These are phyloP conservation scores for Chirona hameri DNA, from an alignment of 2,888 invertebrate genomes.

Conservation along the genomic window DNA sequence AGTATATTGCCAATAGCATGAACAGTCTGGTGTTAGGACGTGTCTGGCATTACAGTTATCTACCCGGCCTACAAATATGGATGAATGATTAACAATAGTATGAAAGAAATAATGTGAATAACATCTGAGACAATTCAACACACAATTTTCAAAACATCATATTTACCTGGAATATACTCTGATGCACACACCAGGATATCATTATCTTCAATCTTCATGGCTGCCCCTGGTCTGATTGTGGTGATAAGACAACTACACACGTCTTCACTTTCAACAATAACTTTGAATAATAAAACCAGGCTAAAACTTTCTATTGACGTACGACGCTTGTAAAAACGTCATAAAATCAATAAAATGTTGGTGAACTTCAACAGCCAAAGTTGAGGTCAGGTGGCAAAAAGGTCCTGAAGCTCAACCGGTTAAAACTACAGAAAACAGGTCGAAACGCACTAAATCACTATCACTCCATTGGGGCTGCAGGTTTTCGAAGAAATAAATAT, in stretches of 20 bases:
- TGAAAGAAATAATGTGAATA: too few relatives aligned
- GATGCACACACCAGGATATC: slow-evolving; percentile 7
- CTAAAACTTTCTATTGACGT: too few relatives aligned
- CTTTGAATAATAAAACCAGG: background rate
- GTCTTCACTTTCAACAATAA: background rate
- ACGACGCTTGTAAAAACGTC: too few relatives aligned
- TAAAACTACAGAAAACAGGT: background rate
- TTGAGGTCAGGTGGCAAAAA: background rate
- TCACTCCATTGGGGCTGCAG: background rate
- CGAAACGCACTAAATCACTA: background rate
- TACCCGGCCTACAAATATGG: too few relatives aligned
- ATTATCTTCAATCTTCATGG: slow-evolving; percentile 7
- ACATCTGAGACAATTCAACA: too few relatives aligned
- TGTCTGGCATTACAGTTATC: too few relatives aligned
- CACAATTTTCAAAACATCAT: too few relatives aligned
- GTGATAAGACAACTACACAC: background rate
- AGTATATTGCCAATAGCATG: too few relatives aligned
- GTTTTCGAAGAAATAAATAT: background rate
- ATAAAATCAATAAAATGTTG: too few relatives aligned
- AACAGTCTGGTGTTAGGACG: too few relatives aligned
- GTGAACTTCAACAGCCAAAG: background rate
- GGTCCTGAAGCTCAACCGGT: background rate
- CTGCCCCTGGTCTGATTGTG: background rate
- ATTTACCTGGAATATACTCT: background rate
- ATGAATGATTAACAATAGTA: too few relatives aligned